Conservation (phyloP, 1,140 invertebrate species). For the Chlorops oryzae region DNA sequence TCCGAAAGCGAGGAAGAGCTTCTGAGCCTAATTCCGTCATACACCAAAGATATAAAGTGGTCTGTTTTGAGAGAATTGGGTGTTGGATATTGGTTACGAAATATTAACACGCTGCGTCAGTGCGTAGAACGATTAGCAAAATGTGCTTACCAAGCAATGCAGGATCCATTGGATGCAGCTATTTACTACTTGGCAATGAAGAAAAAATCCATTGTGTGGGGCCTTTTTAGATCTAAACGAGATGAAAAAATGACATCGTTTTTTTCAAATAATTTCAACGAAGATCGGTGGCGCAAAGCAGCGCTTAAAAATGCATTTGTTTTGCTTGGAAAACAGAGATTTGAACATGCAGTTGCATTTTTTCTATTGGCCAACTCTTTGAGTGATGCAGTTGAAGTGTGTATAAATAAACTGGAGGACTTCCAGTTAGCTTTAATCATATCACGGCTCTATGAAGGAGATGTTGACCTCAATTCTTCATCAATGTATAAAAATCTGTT, state of each 20-base stretch:
- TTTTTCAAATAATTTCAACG: slow-evolving; percentile 89
- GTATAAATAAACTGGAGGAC: slow-evolving; percentile 86
- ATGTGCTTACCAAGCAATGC: slow-evolving; percentile 77
- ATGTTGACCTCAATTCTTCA: slow-evolving; percentile 61
- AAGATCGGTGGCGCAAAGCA: slow-evolving; percentile 92
- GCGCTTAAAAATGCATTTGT: slow-evolving; percentile 97
- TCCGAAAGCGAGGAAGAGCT: slow-evolving; percentile 97
- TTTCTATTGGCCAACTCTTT: slow-evolving; percentile 91
- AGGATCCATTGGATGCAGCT: slow-evolving; percentile 96
- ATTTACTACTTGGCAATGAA: slow-evolving; percentile 98
- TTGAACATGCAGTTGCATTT: slow-evolving; percentile 89
- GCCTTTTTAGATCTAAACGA: slow-evolving; percentile 80
- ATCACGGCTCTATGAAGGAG: slow-evolving; percentile 82
- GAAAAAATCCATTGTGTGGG: slow-evolving; percentile 95
- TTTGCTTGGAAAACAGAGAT: slow-evolving; percentile 89
- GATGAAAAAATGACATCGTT: slow-evolving; percentile 93
- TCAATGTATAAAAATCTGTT: slow-evolving; percentile 69
- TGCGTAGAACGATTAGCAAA: slow-evolving; percentile 94
- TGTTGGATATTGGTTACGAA: slow-evolving; percentile 95
- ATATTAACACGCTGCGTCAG: slow-evolving; percentile 71
- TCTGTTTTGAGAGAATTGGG: slow-evolving; percentile 84
- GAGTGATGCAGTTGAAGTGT: slow-evolving; percentile 89
- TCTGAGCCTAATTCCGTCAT: slow-evolving; percentile 81
- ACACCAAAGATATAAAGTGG: slow-evolving; percentile 84
- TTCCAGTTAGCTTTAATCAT: slow-evolving; percentile 94